Evolutionary conservation across 2,797 vertebrate species (phyloP), one percentile per base, ranked within the genome.

Genomic region (Tolypeutes matacus): DNA sequence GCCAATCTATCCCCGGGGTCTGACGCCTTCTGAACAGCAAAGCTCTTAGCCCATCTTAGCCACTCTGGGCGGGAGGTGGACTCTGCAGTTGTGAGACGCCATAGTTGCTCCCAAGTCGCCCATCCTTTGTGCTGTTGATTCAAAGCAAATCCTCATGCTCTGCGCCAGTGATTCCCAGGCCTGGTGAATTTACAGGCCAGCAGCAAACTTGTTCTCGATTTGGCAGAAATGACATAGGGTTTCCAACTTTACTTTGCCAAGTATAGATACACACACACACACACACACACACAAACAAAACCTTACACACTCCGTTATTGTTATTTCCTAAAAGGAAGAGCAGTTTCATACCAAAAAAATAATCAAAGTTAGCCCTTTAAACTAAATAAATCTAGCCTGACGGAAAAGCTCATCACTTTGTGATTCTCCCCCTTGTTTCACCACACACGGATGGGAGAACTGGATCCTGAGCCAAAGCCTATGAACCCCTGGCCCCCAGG

Each of bases 71-170:
- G 4, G 62, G 17, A 29, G 51, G 23, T 10, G 20, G 4, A 56
- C 4, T 18, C 53, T 56, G 53, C 4, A 1, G 8, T 1, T 0
- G 49, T n/a, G n/a, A 23, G 46, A 56, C 6, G 7, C 10, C 1
- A 1, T 7, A n/a, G 60, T 60, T 6, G 23, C 0, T 1, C 34
- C 15, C 18, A 25, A 0, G 11, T 31, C 51, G 53, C 29, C 53
- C 5, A 0, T 9, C 18, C n/a, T 11, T 46, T 21, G 29, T 0
- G 29, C 15, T 13, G 3, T 5, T 11, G 13, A 2, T 9, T 29
- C 67, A 1, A 29, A 56, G 29, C 5, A 13, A 25, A 87, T 12
- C 17, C 42, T 42, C 14, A 4, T 0, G 1, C 18, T 7, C 25
- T 9, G 5, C 53, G 4, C 76, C 21, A 7, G 42, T 42, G 29